Conservation (phyloP, 1,140 invertebrate species). For the Archivesica marissinica region DNA sequence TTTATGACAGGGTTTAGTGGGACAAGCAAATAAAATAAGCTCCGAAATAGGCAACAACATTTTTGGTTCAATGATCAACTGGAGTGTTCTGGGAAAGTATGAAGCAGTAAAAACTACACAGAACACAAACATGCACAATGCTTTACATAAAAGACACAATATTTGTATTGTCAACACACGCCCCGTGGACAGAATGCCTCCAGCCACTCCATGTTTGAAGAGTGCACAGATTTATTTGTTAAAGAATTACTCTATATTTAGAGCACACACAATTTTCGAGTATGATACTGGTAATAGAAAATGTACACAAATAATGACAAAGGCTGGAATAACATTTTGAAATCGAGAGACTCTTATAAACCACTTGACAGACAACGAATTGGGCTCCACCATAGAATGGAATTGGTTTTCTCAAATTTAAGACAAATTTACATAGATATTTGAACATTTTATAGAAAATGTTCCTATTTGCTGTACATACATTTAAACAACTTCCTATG, state of each 20-base stretch:
- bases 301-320: constrained; percentile 54
- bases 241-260: constrained; percentile 41
- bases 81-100: constrained; percentile 3
- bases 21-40: constrained; percentile 11
- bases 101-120: constrained; percentile 7
- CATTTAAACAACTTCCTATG: not conserved
- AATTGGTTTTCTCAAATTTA: constrained; percentile 39
- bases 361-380: not conserved
- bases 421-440: constrained; percentile 54
- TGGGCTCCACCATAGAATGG: constrained; percentile 37
- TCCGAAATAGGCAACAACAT: not conserved
- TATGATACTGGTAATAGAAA: constrained; percentile 57
- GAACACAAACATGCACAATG: not conserved
- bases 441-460: constrained; percentile 14
- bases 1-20: constrained; percentile 36
- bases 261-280: constrained; percentile 42
- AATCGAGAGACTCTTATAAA: constrained; percentile 38
- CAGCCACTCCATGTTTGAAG: constrained; percentile 49
- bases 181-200: constrained; percentile 41
- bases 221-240: constrained; percentile 58
- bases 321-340: constrained; percentile 47
- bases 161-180: constrained; percentile 30
- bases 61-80: not conserved
- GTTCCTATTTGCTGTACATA: constrained; percentile 30
- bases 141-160: constrained; percentile 3